Percentiles rank a stretch among this genome's conserved stretches.
Evolutionary conservation across 2,888 invertebrate species (phyloP).

Genomic region (Drosophila neotestacea): DNA sequence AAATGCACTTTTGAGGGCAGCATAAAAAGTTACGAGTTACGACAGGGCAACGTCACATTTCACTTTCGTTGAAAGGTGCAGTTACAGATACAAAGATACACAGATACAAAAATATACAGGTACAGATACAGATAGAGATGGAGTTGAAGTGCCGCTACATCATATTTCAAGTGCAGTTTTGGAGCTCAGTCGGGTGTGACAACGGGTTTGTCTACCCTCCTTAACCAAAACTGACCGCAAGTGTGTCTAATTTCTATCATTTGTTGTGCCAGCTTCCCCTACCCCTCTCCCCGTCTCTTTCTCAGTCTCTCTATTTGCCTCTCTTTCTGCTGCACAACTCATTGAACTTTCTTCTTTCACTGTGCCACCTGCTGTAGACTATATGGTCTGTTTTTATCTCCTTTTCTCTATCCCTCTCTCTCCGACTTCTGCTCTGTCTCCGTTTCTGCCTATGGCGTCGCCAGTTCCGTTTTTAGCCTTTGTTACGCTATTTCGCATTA

Average conservation of each 20-base stretch:
- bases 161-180: slow-evolving; percentile 67
- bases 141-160: slow-evolving; percentile 25
- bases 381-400: slow-evolving; percentile 19
- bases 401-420: neutral
- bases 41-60: slow-evolving; percentile 77
- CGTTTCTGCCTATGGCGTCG: slow-evolving; percentile 4
- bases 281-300: neutral
- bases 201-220: slow-evolving; percentile 54
- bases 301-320: neutral
- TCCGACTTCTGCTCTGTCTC: neutral
- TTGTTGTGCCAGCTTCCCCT: slow-evolving; percentile 30
- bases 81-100: slow-evolving; percentile 23
- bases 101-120: slow-evolving; percentile 11
- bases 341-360: slow-evolving; percentile 78
- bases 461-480: slow-evolving; percentile 67
- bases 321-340: slow-evolving; percentile 21
- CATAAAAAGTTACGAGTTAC: slow-evolving; percentile 22
- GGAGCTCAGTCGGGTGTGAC: slow-evolving; percentile 67
- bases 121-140: neutral
- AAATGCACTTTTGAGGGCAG: slow-evolving; percentile 44
- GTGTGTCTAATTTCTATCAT: slow-evolving; percentile 75
- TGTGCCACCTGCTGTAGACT: slow-evolving; percentile 66
- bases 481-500: slow-evolving; percentile 68
- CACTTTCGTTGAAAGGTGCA: slow-evolving; percentile 64
- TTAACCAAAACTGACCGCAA: slow-evolving; percentile 68